These are phyloP conservation scores for Alentia gelatinosa DNA, from an alignment of 2,888 invertebrate species.

Conservation along the genomic window DNA sequence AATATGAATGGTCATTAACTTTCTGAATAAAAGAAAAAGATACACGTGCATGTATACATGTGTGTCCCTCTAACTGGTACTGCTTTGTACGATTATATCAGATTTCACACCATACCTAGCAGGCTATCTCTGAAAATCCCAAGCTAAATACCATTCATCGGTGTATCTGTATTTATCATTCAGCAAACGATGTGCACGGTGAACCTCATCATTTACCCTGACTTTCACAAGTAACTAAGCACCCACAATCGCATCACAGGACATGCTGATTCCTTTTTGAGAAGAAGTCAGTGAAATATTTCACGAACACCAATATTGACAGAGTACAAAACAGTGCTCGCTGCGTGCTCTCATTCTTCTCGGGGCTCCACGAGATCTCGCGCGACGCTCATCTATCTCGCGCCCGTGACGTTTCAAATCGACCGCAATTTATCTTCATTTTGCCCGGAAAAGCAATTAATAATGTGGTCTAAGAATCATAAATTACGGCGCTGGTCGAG, in stretches of 20 bases:
- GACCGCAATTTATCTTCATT: conserved; percentile 48
- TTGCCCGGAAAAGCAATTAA: conserved; percentile 38
- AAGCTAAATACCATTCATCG: too few relatives aligned
- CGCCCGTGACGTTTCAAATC: conserved; percentile 36
- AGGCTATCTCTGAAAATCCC: too few relatives aligned
- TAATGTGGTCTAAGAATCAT: conserved; percentile 48
- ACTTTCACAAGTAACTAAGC: not conserved
- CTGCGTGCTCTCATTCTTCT: conserved; percentile 26
- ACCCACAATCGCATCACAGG: not conserved
- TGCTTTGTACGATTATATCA: too few relatives aligned
- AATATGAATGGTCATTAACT: too few relatives aligned
- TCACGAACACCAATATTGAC: conserved; percentile 29
- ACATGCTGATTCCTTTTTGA: not conserved
- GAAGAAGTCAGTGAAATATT: not conserved
- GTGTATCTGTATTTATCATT: too few relatives aligned
- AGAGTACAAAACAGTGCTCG: conserved; percentile 10
- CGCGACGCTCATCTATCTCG: conserved; percentile 25
- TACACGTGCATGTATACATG: too few relatives aligned
- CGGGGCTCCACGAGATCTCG: not conserved
- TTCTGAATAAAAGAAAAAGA: too few relatives aligned
- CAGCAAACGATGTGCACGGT: too few relatives aligned
- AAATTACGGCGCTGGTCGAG: not conserved
- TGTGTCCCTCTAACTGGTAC: too few relatives aligned
- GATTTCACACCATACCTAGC: too few relatives aligned
- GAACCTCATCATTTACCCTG: too few relatives aligned